Conservation (phyloP, 1,140 invertebrate species). For the Vanessa atalanta region DNA sequence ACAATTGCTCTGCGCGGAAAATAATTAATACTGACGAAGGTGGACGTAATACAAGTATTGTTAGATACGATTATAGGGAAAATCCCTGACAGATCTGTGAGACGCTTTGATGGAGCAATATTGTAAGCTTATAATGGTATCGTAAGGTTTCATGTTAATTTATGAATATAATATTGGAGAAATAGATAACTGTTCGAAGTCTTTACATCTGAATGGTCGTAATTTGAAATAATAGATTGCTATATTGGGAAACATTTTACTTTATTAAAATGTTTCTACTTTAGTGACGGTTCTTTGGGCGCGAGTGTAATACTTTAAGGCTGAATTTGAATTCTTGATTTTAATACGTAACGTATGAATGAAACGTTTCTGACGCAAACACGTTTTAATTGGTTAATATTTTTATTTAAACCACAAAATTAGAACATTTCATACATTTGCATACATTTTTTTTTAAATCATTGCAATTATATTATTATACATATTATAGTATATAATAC, state of each 20-base stretch:
- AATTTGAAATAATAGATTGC: not conserved
- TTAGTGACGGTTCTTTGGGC: too few relatives aligned
- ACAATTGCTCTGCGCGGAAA: conserved; percentile 25
- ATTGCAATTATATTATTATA: too few relatives aligned
- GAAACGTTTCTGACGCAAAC: too few relatives aligned
- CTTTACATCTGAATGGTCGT: conserved; percentile 10
- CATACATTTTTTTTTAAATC: too few relatives aligned
- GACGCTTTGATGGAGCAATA: conserved; percentile 14
- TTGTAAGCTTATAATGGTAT: conserved; percentile 13
- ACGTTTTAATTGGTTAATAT: too few relatives aligned
- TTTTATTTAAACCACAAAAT: too few relatives aligned
- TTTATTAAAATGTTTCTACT: not conserved
- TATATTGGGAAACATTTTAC: not conserved
- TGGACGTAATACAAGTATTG: conserved; percentile 26
- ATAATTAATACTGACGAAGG: conserved; percentile 27
- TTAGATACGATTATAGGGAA: conserved; percentile 29
- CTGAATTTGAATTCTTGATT: too few relatives aligned
- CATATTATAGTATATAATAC: too few relatives aligned
- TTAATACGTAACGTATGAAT: too few relatives aligned
- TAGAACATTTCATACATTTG: too few relatives aligned
- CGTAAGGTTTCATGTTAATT: conserved; percentile 23
- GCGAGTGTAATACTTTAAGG: too few relatives aligned
- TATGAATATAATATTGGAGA: conserved; percentile 8
- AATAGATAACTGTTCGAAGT: conserved; percentile 9
- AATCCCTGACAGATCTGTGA: conserved; percentile 22